Evolutionary conservation across 2,888 invertebrate genomes (phyloP), one percentile per base, ranked within the genome.

Genomic region (Pheosia tremula): DNA sequence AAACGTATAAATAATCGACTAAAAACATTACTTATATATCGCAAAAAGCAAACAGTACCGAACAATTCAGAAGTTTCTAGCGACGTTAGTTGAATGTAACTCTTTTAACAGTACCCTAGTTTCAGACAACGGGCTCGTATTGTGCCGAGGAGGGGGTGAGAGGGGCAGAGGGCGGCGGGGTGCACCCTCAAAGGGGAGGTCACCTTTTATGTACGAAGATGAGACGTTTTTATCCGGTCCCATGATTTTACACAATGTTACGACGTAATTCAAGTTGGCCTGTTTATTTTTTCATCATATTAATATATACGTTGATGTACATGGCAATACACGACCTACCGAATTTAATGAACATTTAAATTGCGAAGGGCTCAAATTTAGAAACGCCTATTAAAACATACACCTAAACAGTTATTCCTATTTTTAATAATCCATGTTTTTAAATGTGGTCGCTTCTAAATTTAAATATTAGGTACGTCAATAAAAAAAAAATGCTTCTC

Each of bases 31-130:
- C 43, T 58, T 38, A 60, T 43, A 54, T 61, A 10, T 41, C 54
- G 58, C 9, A 45, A 24, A 38, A 39, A 52, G 52, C 43, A 57
- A 54, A 62, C 50, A 56, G 11, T 47, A 45, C 62, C 53, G 58
- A 62, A 69, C 69, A 71, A 61, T 62, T 45, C 66, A 56, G 9
- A 61, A 62, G 63, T 62, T 67, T 57, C 56, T 39, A 47, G 61
- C 60, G 63, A 60, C 71, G 63, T 69, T 72, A 56, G 59, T 68
- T 72, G 70, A 67, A 72, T 66, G 75, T 80, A 72, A 77, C 80
- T 74, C 72, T 78, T 83, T 83, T 77, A 79, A 78, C 74, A 72
- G 66, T 81, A 84, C 76, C 83, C 85, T 81, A 84, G 84, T 84
- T 85, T 70, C 68, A 77, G 71, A 82, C 80, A 77, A 77, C 67